Evolutionary conservation across 2,888 invertebrate species (phyloP).

Genomic region (Eristalis arbustorum): DNA sequence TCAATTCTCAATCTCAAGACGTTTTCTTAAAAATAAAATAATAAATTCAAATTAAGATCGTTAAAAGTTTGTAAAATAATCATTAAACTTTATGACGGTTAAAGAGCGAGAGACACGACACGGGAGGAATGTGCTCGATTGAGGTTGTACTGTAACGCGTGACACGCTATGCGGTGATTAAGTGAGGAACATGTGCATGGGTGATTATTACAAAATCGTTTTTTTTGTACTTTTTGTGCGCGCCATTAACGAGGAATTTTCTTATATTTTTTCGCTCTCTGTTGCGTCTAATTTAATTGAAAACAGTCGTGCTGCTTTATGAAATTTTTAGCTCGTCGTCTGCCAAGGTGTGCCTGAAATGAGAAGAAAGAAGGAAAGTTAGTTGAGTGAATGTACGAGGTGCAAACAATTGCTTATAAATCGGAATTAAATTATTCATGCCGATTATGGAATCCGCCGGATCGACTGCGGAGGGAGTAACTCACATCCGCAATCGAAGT

Average conservation of each 20-base stretch:
- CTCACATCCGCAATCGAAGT: too few species aligned
- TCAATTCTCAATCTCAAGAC: not conserved
- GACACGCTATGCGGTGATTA: conserved; percentile 19
- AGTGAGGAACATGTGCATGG: conserved; percentile 44
- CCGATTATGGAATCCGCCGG: too few species aligned
- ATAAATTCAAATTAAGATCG: not conserved
- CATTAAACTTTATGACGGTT: not conserved
- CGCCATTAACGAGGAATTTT: conserved; percentile 29
- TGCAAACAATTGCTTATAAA: not conserved
- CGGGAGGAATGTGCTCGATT: not conserved
- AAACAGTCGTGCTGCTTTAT: not conserved
- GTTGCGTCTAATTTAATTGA: not conserved
- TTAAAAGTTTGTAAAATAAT: not conserved
- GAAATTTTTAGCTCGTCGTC: not conserved
- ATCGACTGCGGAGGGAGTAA: too few species aligned
- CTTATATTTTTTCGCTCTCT: not conserved
- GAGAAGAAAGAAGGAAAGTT: not conserved
- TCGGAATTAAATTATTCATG: too few species aligned
- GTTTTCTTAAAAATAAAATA: not conserved
- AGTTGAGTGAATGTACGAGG: not conserved
- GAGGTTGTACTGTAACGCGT: not conserved
- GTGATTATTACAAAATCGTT: conserved; percentile 1
- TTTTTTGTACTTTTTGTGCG: not conserved
- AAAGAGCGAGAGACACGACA: not conserved
- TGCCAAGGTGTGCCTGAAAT: not conserved